Base-by-base conservation (phyloP, 2,888 invertebrate species). In the Gymnocheta viridis region DNA sequence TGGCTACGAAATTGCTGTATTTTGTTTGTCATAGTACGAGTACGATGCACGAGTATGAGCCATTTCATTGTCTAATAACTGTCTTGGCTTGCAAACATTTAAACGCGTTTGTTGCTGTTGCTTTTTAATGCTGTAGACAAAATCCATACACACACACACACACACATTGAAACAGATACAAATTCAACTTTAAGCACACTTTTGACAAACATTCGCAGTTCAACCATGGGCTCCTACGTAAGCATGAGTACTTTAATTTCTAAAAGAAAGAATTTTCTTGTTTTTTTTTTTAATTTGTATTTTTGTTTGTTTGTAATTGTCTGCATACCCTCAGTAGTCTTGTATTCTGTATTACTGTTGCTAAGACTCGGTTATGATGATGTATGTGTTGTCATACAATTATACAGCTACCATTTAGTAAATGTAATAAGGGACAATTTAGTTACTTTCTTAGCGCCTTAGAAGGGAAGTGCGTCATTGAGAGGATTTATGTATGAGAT, bases 61-160 rank as follows among this genome's bases (percentile, higher is more conserved):
- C 58, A 32, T 49, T 83, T 80, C 80, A 80, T 81, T 84, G 80
- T 83, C 76, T 80, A 72, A 80, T 80, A 76, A 66, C 58, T 70
- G 76, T 81, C 66, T 80, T 72, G 56, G 49, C 54, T 73, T 51
- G 54, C 22, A 73, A 66, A 35, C 22, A 54, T 47, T 78, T 6
- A 58, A 66, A 58, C 7, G 9, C 41, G 49, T 67, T 38, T 27
- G 41, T 1, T 60, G 35, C n/a, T 62, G 14, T 41, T 35, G 38
- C 27, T 62, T 4, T 24, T 24, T 32, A 56, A 32, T 17, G 10
- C 10, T 32, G 10, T 56, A 19, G 4, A n/a, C 7, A 47, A 17
- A 6, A 9, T 47, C 14, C 2, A 24, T 4, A 19, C n/a, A 51
- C 12, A 0, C n/a, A 62, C 38, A n/a, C n/a, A n/a, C n/a, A n/a